Percentiles rank a stretch among this genome's conserved stretches.
Evolutionary conservation across 2,797 vertebrate species (phyloP).

Genomic region (Acrossocheilus wenchowensis): DNA sequence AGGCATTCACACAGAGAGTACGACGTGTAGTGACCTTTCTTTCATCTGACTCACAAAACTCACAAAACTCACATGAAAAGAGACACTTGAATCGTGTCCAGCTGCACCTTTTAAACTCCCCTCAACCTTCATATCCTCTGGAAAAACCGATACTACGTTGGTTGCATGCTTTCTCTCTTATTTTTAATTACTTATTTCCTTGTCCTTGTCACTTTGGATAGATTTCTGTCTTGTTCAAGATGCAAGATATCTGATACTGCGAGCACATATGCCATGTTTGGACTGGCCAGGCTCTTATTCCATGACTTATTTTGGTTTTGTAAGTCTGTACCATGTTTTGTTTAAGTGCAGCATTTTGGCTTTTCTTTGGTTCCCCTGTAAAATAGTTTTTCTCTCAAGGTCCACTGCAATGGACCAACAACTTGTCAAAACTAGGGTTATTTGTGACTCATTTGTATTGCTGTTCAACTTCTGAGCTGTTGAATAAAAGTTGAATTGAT

Average conservation of each 20-base stretch:
- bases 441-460: constrained; percentile 39
- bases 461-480: constrained; percentile 10
- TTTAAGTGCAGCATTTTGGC: neutral
- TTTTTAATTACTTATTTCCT: constrained; percentile 14
- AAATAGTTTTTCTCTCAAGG: constrained; percentile 31
- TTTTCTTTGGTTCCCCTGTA: constrained; percentile 3
- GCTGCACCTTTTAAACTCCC: constrained; percentile 33
- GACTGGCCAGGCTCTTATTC: constrained; percentile 1
- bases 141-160: neutral
- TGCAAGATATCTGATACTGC: constrained; percentile 16
- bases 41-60: constrained; percentile 44
- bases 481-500: constrained; percentile 18
- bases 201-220: constrained; percentile 6
- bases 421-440: constrained; percentile 16
- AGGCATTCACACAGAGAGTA: constrained; percentile 32
- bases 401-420: constrained; percentile 12
- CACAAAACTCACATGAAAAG: constrained; percentile 41
- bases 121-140: constrained; percentile 36
- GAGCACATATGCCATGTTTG: constrained; percentile 22
- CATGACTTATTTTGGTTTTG: neutral
- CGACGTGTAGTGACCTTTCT: constrained; percentile 21
- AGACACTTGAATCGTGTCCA: constrained; percentile 35
- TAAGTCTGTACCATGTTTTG: constrained; percentile 8
- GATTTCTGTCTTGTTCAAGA: constrained; percentile 17
- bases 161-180: neutral